Conservation (phyloP, 1,140 invertebrate genomes). For the Sipha flava region DNA sequence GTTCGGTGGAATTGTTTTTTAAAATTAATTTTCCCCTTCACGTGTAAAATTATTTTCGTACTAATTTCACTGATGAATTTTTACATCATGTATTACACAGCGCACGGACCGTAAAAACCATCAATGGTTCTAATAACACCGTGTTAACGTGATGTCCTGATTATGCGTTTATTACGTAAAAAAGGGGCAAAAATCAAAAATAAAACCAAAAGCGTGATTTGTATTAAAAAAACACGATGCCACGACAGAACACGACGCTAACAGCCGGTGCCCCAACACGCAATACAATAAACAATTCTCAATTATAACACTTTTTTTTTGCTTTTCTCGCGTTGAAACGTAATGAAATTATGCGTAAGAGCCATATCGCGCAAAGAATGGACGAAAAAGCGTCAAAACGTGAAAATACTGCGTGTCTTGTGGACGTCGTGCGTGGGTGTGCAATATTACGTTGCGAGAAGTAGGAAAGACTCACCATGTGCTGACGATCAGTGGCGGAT, state of each 20-base stretch:
- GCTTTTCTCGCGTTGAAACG: background rate
- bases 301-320: background rate
- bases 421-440: background rate
- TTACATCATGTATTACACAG: no score
- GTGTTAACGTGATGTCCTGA: no score
- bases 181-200: no score
- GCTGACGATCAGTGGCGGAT: no score
- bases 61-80: no score
- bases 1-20: no score
- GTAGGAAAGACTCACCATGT: no score
- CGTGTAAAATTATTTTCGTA: no score
- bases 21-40: no score
- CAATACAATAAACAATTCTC: background rate
- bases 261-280: background rate
- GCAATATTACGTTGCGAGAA: no score
- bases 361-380: background rate
- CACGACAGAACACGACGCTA: background rate
- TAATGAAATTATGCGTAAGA: background rate
- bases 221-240: background rate
- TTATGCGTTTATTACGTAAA: background rate
- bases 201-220: background rate
- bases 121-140: no score
- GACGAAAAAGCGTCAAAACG: background rate
- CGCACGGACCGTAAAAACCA: no score
- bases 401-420: background rate